Evolutionary conservation across 2,113 vertebrate genomes (phyloP), one percentile per base, ranked within the genome.

Genomic region (Cyphomyrus discorhynchus): DNA sequence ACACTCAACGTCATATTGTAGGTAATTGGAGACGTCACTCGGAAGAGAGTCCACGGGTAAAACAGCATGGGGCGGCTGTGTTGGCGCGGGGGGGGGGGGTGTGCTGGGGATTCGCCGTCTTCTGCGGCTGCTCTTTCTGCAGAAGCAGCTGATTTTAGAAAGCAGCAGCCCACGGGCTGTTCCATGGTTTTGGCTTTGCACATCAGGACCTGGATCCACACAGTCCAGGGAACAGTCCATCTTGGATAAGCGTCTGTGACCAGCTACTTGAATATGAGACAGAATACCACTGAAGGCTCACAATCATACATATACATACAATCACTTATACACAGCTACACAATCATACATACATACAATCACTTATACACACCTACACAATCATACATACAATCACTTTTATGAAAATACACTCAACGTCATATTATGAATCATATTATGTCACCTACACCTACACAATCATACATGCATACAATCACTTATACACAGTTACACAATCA

Each of bases 21-120:
- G 35, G 49, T 46, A 56, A 45, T 83, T 58, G 39, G 45, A 39
- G 39, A 84, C 50, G 77, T 89, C 88, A 53, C 50, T 42, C 77
- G 47, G 88, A 89, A 80, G n/a, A n/a, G 74, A 56, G 77, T 53
- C 35, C 21, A 35, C 8, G 24, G 77, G 58, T 89, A 58, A 85
- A 66, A 89, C 85, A 89, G 88, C 80, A 84, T 53, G 82, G 80
- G 89, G 88, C 11, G 27, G n/a, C 49, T 27, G 53, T 89, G 88
- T 84, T 52, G 88, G 88, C 1, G 35, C 2, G 35, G 35, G 35
- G 35, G 35, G 35, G 35, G 35, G 35, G 35, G 1, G 50, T 19
- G 50, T 45, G 77, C 7, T 62, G 77, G 50, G 50, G 49, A 49
- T 89, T 39, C 49, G 24, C 47, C 35, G 15, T 82, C 83, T 49